Evolutionary conservation across 2,888 invertebrate genomes (phyloP).

Genomic region (Halocaridina rubra): DNA sequence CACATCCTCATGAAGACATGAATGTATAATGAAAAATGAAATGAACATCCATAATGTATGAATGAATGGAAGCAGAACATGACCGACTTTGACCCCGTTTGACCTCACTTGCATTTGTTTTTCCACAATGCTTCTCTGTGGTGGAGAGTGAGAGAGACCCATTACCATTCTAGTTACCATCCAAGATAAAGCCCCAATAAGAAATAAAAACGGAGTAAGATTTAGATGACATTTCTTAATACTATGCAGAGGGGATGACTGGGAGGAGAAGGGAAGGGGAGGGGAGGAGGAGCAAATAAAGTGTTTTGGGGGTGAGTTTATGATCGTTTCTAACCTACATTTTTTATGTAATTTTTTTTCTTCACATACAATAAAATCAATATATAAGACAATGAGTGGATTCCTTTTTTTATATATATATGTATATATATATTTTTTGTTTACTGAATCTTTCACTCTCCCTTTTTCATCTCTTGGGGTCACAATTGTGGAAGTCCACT

Average conservation of each 20-base stretch:
- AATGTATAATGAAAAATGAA: not conserved
- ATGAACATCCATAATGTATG: not conserved
- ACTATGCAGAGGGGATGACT: constrained; percentile 51
- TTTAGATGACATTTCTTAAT: constrained; percentile 39
- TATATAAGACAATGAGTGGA: constrained; percentile 21
- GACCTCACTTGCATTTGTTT: no score
- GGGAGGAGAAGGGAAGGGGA: not conserved
- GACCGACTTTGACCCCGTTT: constrained; percentile 30
- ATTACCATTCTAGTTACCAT: constrained; percentile 28
- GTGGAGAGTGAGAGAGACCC: constrained; percentile 50
- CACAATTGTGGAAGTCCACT: constrained; percentile 48
- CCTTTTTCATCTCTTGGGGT: constrained; percentile 27
- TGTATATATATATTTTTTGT: no score
- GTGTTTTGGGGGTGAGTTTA: no score
- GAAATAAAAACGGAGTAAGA: not conserved
- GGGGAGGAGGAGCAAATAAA: no score
- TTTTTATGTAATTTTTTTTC: constrained; percentile 46
- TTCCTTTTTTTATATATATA: no score
- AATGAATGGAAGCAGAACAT: constrained; percentile 40
- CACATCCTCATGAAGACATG: not conserved
- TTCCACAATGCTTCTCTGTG: not conserved
- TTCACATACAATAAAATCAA: constrained; percentile 51
- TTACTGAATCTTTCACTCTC: constrained; percentile 53
- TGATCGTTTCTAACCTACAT: constrained; percentile 55
- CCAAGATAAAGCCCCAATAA: not conserved